A percentile compares a stretch with the other conserved stretches of the same genome.
phyloP scores from a whole-genome alignment of 1,140 invertebrate species.

The Musca domestica region DNA sequence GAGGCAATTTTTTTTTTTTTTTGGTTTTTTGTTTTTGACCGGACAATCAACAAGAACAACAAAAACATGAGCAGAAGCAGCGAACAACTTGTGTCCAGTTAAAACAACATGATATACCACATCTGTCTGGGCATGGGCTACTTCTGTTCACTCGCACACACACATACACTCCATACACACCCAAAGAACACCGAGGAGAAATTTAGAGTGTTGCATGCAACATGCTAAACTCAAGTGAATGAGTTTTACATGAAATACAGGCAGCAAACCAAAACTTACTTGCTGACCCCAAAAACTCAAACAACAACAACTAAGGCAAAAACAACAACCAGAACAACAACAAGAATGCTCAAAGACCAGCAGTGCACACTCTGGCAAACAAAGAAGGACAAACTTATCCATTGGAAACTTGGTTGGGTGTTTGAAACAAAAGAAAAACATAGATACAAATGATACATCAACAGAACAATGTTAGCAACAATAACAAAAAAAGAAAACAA shows the following conservation, averaged over 20 bases:
- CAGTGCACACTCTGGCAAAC: too few species aligned
- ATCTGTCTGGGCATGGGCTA: too few species aligned
- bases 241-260: background rate
- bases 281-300: background rate
- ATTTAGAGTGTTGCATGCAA: constrained; percentile 8
- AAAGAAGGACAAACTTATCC: too few species aligned
- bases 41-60: too few species aligned
- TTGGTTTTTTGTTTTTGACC: too few species aligned
- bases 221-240: constrained; percentile 14
- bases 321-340: background rate
- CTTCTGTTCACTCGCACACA: background rate
- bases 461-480: constrained; percentile 7
- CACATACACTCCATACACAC: background rate
- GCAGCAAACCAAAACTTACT: background rate
- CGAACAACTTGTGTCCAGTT: too few species aligned
- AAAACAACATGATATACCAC: too few species aligned
- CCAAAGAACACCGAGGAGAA: background rate
- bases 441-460: background rate
- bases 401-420: background rate
- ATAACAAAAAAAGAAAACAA: background rate
- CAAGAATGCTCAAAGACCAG: background rate
- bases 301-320: background rate
- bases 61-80: background rate
- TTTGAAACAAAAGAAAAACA: background rate
- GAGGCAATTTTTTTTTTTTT: too few species aligned